Conservation (phyloP, 2,797 vertebrate species). For the Gila robusta region DNA sequence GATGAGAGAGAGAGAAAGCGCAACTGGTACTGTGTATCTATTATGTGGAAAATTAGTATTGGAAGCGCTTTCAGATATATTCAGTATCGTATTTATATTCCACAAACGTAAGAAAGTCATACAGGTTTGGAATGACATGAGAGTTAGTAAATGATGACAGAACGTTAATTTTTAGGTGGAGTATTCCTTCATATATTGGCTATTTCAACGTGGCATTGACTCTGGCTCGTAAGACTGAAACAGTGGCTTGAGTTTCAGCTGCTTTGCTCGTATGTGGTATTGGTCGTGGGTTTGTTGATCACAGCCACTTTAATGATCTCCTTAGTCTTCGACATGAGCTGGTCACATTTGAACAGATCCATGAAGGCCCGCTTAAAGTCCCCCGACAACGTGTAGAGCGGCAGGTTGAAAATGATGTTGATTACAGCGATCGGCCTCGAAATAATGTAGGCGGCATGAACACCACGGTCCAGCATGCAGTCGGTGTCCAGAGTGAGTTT, state of each 20-base stretch:
- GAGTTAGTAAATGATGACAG: background rate
- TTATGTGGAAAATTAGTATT: background rate
- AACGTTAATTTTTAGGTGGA: background rate
- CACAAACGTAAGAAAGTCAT: too few species aligned
- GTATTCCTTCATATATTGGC: background rate
- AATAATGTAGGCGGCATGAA: constrained; percentile 69
- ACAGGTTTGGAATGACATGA: too few species aligned
- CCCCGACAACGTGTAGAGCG: constrained; percentile 72
- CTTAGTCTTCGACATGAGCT: background rate
- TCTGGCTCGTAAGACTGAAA: background rate
- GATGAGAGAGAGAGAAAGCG: too few species aligned
- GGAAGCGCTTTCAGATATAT: background rate
- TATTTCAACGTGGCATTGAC: background rate
- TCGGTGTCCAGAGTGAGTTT: accelerated
- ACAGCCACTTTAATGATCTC: background rate
- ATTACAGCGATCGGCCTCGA: constrained; percentile 74
- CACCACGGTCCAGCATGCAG: constrained; percentile 23
- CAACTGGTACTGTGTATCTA: too few species aligned
- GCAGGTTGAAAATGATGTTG: constrained; percentile 75
- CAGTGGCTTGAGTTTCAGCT: background rate
- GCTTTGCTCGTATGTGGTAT: background rate
- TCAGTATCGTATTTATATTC: background rate
- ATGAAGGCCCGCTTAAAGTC: constrained; percentile 70
- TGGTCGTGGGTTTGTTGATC: background rate
- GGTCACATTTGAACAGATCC: constrained; percentile 44